Base-by-base conservation (phyloP, 2,888 invertebrate species). In the Leistus spinibarbis region DNA sequence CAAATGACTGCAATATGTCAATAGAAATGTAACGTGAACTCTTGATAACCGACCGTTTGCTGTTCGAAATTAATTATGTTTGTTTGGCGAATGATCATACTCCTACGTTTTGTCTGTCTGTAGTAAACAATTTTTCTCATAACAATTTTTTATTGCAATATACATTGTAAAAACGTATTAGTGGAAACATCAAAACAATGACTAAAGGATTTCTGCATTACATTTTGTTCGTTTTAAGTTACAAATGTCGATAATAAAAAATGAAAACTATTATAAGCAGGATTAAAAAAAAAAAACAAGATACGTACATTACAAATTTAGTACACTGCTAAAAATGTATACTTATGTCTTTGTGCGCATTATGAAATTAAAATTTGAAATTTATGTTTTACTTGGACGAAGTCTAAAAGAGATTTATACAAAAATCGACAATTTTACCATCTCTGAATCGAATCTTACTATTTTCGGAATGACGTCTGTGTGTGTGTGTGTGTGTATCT, bases 1-100 rank as follows among this genome's bases (percentile, higher is more conserved):
- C 69, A 69, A 57, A 69, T 69, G 69, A 60, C 69, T 27, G 69
- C 24, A 23, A 57, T 64, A 68, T 56, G 68, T 54, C 16, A 68
- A 64, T 24, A 27, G 24, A 40, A 64, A 64, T 68, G 68, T 19
- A 22, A 56, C 54, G 54, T 68, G 54, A 54, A 22, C 24, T 64
- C 64, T 64, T 16, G 22, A 22, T 68, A 54, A 17, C 68, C 22
- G 53, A 66, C 66, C 66, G 53, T 66, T 66, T 66, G 66, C 54
- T 69, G 57, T 66, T 66, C 54, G 20, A 60, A 40, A 40, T 40
- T 10, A 40, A 40, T 40, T 22, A 60, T 69, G 69, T 60, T 69
- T 69, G 60, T 60, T 40, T 57, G 24, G n/a, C 24, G 54, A 56
- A 68, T 13, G 54, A 17, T 17, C 54, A 13, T 40, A 40, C 27